Evolutionary conservation across 2,888 invertebrate genomes (phyloP).

Genomic region (Caenorhabditis macrosperma): DNA sequence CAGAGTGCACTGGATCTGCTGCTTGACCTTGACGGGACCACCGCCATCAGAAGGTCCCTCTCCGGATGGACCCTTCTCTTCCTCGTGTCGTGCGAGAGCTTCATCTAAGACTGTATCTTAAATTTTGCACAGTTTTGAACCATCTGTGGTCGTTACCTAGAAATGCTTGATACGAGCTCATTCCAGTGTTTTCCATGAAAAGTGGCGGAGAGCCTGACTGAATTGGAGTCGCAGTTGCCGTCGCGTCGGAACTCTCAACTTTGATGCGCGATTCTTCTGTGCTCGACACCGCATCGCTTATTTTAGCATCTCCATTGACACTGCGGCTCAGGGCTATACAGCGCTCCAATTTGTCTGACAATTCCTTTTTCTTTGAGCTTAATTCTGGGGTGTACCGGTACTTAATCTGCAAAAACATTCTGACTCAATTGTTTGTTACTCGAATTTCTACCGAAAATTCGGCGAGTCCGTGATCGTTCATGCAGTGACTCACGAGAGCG

Average conservation of each 20-base stretch:
- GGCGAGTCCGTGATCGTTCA: slow-evolving; percentile 62
- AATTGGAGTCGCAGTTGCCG: background rate
- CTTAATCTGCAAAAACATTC: slow-evolving; percentile 44
- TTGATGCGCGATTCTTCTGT: slow-evolving; percentile 20
- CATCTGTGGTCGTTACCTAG: slow-evolving; percentile 18
- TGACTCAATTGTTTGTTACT: background rate
- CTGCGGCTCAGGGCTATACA: slow-evolving; percentile 1
- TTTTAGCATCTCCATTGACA: background rate
- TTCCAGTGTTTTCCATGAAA: slow-evolving; percentile 3
- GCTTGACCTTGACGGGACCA: slow-evolving; percentile 11
- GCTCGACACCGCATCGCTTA: slow-evolving; percentile 19
- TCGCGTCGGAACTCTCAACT: background rate
- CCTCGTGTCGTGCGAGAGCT: slow-evolving; percentile 20
- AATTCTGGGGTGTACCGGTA: slow-evolving; percentile 53
- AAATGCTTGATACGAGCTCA: slow-evolving; percentile 27
- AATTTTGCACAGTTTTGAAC: background rate
- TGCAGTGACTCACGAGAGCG: slow-evolving; percentile 65
- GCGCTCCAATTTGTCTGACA: slow-evolving; percentile 13
- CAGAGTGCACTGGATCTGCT: slow-evolving; percentile 54
- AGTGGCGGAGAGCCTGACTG: background rate
- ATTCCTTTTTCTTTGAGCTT: slow-evolving; percentile 24
- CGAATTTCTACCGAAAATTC: slow-evolving; percentile 64
- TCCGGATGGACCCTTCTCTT: background rate
- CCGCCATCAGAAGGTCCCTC: slow-evolving; percentile 9
- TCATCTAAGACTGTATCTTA: slow-evolving; percentile 11